Evolutionary conservation across 2,888 invertebrate species (phyloP), one percentile per base, ranked within the genome.

Genomic region (Fabriciana adippe): DNA sequence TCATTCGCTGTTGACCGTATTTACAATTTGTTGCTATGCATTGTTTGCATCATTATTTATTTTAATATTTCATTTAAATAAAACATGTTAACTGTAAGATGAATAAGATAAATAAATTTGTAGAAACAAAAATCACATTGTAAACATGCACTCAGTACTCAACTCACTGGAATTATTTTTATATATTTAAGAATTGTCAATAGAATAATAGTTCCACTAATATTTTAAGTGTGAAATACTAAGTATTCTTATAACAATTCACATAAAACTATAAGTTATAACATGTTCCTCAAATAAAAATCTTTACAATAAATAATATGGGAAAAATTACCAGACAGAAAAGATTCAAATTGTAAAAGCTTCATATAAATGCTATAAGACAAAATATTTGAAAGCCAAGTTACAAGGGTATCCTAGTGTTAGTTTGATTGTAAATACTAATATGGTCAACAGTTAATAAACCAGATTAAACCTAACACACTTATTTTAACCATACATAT

Each of bases 401-500:
- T 35, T 14, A 45, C 50, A 13, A 50, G 11, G 41, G 35, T 41
- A 41, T 41, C 8, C 15, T 21, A 55, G 48, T 51, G 41, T 54
- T 61, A 45, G 54, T 51, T 59, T 50, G 13, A 35, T 64, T 56
- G 68, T 60, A 69, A 70, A 68, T 65, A 70, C 61, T 72, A 72
- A 79, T 70, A 71, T 76, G 74, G 79, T 81, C 85, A 87, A 86
- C 82, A 84, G 82, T 82, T 68, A 84, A 82, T 77, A 86, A 87
- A 87, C 86, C 83, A 82, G 79, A 80, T 78, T 77, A 79, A 76
- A 76, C 72, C 79, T 81, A 82, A 81, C 80, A 81, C 81, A 79
- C 80, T 78, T 79, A 80, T 74, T 74, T 74, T 78, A 81, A 77
- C 83, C 79, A 79, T 83, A 75, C 74, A 75, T 68, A 86, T 82